Conservation (phyloP, 2,888 invertebrate genomes). For the Lasioglossum malachurum region DNA sequence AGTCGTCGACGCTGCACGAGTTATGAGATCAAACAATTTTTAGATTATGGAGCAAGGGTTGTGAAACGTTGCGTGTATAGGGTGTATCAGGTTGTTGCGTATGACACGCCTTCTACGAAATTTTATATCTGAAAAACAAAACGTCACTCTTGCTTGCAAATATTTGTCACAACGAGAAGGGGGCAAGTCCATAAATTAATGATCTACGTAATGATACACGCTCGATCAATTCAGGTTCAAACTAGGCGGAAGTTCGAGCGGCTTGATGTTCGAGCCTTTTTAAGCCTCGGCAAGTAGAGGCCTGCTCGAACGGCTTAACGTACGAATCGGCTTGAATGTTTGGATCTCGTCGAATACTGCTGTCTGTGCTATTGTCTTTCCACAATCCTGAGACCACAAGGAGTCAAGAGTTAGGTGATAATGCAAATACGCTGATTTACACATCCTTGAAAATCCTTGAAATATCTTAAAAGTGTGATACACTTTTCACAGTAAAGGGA, state of each 20-base stretch:
- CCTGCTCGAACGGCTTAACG: conserved; percentile 7
- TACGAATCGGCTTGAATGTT: conserved; percentile 7
- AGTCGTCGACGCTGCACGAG: background rate
- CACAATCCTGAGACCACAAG: background rate
- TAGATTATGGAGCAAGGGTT: background rate
- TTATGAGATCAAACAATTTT: background rate
- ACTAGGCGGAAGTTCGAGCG: background rate
- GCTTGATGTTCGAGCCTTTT: background rate
- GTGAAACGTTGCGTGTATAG: background rate
- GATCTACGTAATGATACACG: background rate
- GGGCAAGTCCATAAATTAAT: background rate
- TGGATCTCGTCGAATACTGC: background rate
- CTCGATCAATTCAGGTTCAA: background rate
- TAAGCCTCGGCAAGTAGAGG: background rate
- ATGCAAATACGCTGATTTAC: background rate
- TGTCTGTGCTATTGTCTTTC: background rate
- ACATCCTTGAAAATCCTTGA: background rate
- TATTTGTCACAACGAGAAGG: background rate
- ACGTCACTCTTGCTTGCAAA: background rate
- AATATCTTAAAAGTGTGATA: background rate
- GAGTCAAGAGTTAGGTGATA: background rate
- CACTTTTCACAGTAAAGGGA: background rate
- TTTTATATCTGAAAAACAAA: no score
- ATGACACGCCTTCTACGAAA: no score
- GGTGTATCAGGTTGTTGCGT: no score